These are phyloP conservation scores for Coelinius sp. DNA, from an alignment of 2,888 invertebrate genomes.

Conservation along the genomic window DNA sequence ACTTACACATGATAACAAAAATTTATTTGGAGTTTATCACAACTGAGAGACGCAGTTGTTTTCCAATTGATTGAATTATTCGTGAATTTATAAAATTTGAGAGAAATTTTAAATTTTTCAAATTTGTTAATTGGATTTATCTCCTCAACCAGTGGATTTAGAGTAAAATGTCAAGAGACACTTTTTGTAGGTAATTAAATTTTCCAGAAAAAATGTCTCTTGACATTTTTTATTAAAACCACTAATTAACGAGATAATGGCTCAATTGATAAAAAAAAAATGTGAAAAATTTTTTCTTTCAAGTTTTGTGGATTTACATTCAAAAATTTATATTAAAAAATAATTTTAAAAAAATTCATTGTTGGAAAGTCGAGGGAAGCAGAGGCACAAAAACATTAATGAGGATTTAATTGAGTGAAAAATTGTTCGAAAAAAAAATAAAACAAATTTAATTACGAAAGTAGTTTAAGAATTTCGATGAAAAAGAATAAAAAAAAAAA, in stretches of 20 bases:
- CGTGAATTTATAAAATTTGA: background rate
- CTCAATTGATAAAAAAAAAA: no score
- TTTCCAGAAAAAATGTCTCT: background rate
- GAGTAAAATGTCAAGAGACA: no score
- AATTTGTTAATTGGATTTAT: background rate
- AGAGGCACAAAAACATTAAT: conserved; percentile 31
- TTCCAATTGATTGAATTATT: background rate
- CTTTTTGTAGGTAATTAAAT: no score
- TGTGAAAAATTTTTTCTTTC: background rate
- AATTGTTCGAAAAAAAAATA: conserved; percentile 38
- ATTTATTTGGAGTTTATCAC: conserved; percentile 19
- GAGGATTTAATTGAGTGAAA: conserved; percentile 37
- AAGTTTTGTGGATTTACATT: background rate
- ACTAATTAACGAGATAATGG: no score
- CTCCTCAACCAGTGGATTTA: background rate
- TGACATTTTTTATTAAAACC: no score
- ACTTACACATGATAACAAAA: conserved; percentile 14
- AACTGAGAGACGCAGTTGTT: conserved; percentile 20
- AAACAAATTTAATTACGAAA: conserved; percentile 23
- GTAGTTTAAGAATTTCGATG: conserved; percentile 48
- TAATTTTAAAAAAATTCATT: background rate
- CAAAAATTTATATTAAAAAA: background rate
- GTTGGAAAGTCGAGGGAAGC: conserved; percentile 11
- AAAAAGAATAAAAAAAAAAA: conserved; percentile 4
- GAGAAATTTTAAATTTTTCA: background rate